Conservation (phyloP, 2,113 vertebrate genomes). For the Leptosomus discolor region DNA sequence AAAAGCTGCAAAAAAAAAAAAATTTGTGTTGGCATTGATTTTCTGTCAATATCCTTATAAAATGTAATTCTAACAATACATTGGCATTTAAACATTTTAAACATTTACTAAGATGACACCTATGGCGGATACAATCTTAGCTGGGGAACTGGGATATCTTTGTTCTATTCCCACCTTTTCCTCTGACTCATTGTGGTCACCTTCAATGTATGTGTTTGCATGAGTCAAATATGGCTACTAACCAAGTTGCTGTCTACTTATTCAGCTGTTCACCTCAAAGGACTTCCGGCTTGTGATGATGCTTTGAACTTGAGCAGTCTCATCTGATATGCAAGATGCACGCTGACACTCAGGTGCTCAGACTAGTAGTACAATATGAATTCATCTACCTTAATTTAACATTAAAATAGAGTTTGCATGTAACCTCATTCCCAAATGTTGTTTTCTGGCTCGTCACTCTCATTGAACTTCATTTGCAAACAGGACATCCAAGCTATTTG, state of each 20-base stretch:
- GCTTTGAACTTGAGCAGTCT: background rate
- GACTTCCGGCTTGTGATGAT: background rate
- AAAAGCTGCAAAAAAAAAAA: rapidly evolving
- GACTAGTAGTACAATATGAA: background rate
- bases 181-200: background rate
- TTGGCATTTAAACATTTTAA: background rate
- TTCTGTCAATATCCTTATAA: background rate
- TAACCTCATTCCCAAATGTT: background rate
- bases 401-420: background rate
- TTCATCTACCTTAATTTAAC: background rate
- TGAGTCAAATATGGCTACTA: rapidly evolving
- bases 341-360: background rate
- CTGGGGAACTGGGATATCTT: background rate
- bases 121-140: background rate
- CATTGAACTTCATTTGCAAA: background rate
- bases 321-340: background rate
- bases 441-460: background rate
- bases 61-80: background rate
- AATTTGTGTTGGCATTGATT: background rate
- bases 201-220: background rate
- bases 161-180: background rate
- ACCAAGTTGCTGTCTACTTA: background rate
- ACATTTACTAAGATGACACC: background rate
- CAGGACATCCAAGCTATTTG: background rate
- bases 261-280: rapidly evolving